A percentile compares a stretch with the other conserved stretches of the same genome.
These are phyloP conservation scores for Tachycineta bicolor DNA, from an alignment of 2,113 vertebrate species.

Conservation along the genomic window DNA sequence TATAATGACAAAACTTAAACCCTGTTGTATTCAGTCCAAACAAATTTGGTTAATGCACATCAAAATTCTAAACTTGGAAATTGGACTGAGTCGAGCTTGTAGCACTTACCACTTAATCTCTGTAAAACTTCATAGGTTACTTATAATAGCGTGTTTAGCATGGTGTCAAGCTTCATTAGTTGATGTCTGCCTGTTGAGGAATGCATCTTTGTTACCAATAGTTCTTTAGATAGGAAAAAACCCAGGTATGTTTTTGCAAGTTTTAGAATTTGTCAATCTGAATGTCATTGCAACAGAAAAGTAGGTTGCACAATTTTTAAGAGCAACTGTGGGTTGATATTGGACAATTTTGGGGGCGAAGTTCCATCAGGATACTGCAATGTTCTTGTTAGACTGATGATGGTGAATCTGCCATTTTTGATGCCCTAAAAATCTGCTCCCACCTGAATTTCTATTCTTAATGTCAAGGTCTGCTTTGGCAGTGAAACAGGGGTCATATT, in stretches of 20 bases:
- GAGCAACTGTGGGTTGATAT: neutral
- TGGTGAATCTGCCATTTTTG: neutral
- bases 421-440: neutral
- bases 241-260: neutral
- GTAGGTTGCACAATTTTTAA: neutral
- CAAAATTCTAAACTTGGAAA: neutral
- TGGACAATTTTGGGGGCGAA: neutral
- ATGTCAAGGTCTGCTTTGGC: slow-evolving; percentile 40
- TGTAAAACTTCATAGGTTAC: neutral
- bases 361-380: neutral
- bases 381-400: neutral
- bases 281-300: neutral
- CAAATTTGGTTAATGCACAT: neutral
- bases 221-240: neutral
- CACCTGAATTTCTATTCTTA: slow-evolving; percentile 1
- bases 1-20: neutral
- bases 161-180: neutral
- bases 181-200: neutral
- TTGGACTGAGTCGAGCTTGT: neutral
- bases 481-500: slow-evolving; percentile 20
- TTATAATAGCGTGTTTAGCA: neutral
- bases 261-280: neutral
- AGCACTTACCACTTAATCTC: neutral
- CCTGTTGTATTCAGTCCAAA: neutral
- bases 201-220: neutral